Evolutionary conservation across 2,888 invertebrate genomes (phyloP), one percentile per base, ranked within the genome.

Genomic region (Podotricha telesiphe): DNA sequence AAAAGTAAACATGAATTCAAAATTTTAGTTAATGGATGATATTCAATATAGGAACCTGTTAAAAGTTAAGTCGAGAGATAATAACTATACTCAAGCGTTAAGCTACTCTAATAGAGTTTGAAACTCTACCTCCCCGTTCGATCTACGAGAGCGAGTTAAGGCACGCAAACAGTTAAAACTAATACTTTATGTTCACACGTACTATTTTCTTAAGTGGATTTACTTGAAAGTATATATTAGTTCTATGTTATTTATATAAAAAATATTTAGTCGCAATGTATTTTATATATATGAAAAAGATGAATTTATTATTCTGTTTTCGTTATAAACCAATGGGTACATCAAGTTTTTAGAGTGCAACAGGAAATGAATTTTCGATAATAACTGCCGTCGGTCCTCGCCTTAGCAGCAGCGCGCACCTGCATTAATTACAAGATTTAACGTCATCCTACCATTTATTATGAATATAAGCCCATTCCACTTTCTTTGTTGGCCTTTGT

Each of bases 341-440:
- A 8, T 37, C 8, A 37, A 37, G 37, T 10, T 37, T 37, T 37
- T 8, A 10, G 6, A 6, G 10, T 8, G 11, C 28, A 15, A 34
- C 11, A 13, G 17, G 83, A 83, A 83, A 82, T 80, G 83, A 82
- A 81, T 83, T 85, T 80, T 86, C 86, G 86, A 62, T 50, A 34
- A 88, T 90, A 88, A 77, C 88, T 87, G 84, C 82, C 78, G 78
- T 81, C 85, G 86, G 85, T 83, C 77, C 81, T 85, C 80, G 82
- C 76, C 78, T 78, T 64, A 65, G 74, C 61, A 77, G 65, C 81
- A 79, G 78, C 86, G 85, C 83, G 86, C 86, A 90, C 86, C 88
- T 90, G 90, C 90, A 90, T 90, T 90, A 88, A 91, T 91, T 90
- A 91, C 84, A 82, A 85, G 89, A 87, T 87, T 90, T 89, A 89